phyloP scores from a whole-genome alignment of 1,140 invertebrate species.

The fruit fly (Drosophila melanogaster) region DNA sequence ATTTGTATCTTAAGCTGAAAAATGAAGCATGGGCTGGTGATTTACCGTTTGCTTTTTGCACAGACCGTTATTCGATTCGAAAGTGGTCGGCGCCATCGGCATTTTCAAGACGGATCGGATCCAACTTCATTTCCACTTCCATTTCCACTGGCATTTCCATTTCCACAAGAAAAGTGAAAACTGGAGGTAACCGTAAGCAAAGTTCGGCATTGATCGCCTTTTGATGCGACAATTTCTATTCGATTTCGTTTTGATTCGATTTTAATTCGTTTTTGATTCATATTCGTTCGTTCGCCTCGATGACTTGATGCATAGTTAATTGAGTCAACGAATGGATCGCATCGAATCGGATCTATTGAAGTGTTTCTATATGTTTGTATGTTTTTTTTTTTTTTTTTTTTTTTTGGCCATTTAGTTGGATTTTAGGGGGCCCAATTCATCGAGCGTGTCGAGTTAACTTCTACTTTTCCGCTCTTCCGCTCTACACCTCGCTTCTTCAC shows the following conservation, averaged over 20 bases:
- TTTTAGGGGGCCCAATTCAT: background rate
- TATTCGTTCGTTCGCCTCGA: background rate
- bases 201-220: slow-evolving; percentile 33
- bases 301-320: slow-evolving; percentile 21
- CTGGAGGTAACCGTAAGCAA: slow-evolving; percentile 48
- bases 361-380: background rate
- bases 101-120: slow-evolving; percentile 29
- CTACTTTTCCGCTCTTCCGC: slow-evolving; percentile 45
- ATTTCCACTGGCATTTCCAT: slow-evolving; percentile 18
- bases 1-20: slow-evolving; percentile 10
- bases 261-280: background rate
- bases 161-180: slow-evolving; percentile 72
- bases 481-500: background rate
- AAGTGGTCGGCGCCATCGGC: slow-evolving; percentile 55
- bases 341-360: background rate
- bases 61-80: slow-evolving; percentile 62
- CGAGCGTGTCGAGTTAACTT: slow-evolving; percentile 46
- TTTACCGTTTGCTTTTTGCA: slow-evolving; percentile 63
- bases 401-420: background rate
- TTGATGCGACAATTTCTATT: slow-evolving; percentile 66
- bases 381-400: background rate
- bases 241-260: slow-evolving; percentile 14
- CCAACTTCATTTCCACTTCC: slow-evolving; percentile 20
- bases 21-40: slow-evolving; percentile 54
- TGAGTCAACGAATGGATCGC: slow-evolving; percentile 39